Evolutionary conservation across 2,888 invertebrate species (phyloP), one percentile per base, ranked within the genome.

Genomic region (Pseudeuparius sepicola): DNA sequence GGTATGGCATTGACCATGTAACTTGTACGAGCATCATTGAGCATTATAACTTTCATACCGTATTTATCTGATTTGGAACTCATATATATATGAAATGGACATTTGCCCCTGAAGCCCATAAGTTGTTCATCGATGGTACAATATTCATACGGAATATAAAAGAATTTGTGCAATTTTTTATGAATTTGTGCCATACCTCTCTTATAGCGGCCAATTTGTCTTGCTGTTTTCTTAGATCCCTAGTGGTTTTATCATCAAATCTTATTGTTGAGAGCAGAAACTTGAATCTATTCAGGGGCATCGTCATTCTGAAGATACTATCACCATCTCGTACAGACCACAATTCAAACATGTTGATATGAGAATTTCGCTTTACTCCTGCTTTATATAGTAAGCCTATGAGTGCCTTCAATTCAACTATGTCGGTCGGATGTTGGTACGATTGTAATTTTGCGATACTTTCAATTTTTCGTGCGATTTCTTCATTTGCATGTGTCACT

Each of bases 1-100:
- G 43, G 40, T 20, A 44, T 45, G 7, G 41, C 44, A 32, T 36
- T 43, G 16, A 46, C 16, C 44, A 45, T 44, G 37, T 44, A 39
- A 17, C 25, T 40, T 7, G 43, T 41, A 18, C 33, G 18, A 10
- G 41, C 17, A 25, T 43, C 41, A 28, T 37, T 39, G 23, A 45
- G 9, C 34, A 35, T 45, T 6, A 43, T 23, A 16, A 45, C 29
- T 40, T 46, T 44, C n/a, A 45, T 36, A 4, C 42, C 37, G 25
- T 39, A 40, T 14, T 40, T 45, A 32, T 46, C 45, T 18, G 46
- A 42, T 28, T 46, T 45, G n/a, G 30, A 35, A 4, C 34, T 25
- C 14, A 40, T 33, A 18, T 46, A 45, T 20, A 41, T 34, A 24
- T 36, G 18, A 29, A 42, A 45, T 10, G 40, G 40, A 30, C 37